Conservation (phyloP, 2,797 vertebrate species). For the Pygocentrus nattereri region DNA sequence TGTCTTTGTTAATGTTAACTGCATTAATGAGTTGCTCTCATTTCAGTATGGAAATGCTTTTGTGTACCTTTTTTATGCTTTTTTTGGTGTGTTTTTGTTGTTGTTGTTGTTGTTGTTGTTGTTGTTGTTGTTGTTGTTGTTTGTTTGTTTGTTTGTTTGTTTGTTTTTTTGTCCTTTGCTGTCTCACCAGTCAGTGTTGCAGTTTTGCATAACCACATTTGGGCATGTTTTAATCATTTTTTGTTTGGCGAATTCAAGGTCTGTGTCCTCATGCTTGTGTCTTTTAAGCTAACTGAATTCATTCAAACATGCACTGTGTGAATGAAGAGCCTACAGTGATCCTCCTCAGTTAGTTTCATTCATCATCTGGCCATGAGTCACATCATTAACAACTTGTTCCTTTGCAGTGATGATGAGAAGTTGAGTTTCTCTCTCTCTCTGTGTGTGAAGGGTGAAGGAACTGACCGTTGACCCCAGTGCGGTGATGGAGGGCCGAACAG, state of each 20-base stretch:
- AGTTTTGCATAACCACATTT: constrained; percentile 6
- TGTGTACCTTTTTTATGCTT: background rate
- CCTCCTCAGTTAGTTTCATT: background rate
- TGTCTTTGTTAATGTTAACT: background rate
- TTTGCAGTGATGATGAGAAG: background rate
- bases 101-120: background rate
- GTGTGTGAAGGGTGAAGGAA: constrained; percentile 87
- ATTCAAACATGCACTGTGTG: constrained; percentile 1
- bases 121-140: background rate
- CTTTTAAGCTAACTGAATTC: background rate
- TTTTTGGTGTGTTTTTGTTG: too few species aligned
- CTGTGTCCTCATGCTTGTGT: background rate
- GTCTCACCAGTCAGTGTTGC: constrained; percentile 16
- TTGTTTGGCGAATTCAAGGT: background rate
- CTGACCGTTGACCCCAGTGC: constrained; percentile 81
- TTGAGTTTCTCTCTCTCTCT: constrained; percentile 5
- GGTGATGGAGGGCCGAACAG: constrained; percentile 80
- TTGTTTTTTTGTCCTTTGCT: background rate
- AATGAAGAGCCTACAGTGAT: background rate
- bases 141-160: too few species aligned
- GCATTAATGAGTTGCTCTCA: constrained; percentile 20
- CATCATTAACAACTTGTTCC: background rate
- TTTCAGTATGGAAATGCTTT: constrained; percentile 40
- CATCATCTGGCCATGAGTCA: background rate
- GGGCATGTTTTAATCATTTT: constrained; percentile 8